These are phyloP conservation scores for Petaurus breviceps DNA, from an alignment of 2,113 vertebrate genomes.

Conservation along the genomic window DNA sequence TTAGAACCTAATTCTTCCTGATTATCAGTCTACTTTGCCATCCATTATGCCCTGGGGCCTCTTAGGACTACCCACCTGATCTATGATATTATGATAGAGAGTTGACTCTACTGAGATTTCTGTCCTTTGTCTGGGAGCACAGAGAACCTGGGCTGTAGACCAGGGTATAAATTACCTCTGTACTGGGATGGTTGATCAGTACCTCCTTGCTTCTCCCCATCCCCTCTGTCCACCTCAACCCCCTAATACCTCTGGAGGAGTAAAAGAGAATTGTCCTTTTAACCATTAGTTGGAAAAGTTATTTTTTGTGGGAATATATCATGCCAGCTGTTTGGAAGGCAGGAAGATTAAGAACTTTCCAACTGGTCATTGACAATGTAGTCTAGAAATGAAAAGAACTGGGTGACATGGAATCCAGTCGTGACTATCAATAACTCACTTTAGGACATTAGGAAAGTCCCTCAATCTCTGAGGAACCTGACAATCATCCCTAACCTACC, in stretches of 20 bases:
- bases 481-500: neutral
- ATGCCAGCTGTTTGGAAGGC: constrained; percentile 48
- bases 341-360: neutral
- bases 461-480: neutral
- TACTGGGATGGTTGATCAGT: neutral
- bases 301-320: neutral
- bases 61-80: neutral
- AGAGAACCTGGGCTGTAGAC: neutral
- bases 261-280: constrained; percentile 51
- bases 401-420: neutral
- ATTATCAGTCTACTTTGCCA: neutral
- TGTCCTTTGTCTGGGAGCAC: neutral
- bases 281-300: neutral
- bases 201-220: neutral
- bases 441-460: neutral
- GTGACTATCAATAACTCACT: neutral
- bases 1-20: neutral
- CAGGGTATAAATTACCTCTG: neutral
- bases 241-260: neutral
- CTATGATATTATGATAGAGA: neutral
- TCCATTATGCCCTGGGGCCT: neutral
- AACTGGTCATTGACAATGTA: neutral
- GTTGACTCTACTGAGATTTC: neutral
- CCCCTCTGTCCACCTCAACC: too few species aligned
- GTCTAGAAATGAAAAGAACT: neutral